Evolutionary conservation across 1,140 invertebrate genomes (phyloP).

Genomic region (Lucilia sericata): DNA sequence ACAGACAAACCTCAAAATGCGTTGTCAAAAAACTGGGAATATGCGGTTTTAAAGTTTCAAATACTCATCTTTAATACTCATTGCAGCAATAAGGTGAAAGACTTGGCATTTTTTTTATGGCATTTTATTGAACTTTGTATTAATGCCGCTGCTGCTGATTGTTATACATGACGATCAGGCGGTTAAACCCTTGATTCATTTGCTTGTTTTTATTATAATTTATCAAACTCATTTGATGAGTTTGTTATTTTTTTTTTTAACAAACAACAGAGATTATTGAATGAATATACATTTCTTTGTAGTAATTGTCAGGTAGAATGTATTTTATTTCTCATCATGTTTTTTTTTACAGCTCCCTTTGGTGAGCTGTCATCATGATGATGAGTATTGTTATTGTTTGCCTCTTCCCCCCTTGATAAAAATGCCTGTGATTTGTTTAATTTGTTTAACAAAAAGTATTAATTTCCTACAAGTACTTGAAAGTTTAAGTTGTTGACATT

Average conservation of each 20-base stretch:
- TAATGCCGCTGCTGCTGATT: not conserved
- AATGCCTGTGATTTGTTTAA: not conserved
- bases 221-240: not conserved
- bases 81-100: not conserved
- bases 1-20: not conserved
- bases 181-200: conserved; percentile 25
- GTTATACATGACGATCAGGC: not conserved
- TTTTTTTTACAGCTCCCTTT: not conserved
- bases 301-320: not conserved
- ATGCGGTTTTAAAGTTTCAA: not conserved
- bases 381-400: not conserved
- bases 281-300: not conserved
- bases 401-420: not conserved
- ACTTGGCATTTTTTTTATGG: not conserved
- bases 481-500: not conserved
- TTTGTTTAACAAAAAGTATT: not conserved
- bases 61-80: not conserved
- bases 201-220: not conserved
- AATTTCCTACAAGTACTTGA: not conserved
- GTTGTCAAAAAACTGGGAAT: not conserved
- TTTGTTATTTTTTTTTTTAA: not conserved
- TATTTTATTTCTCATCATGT: not conserved
- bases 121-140: not conserved
- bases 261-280: not conserved
- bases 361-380: not conserved